Percentiles rank a stretch among this genome's conserved stretches.
Conservation (phyloP, 1,140 invertebrate species). For the Macrotrachela quadricornifera region DNA sequence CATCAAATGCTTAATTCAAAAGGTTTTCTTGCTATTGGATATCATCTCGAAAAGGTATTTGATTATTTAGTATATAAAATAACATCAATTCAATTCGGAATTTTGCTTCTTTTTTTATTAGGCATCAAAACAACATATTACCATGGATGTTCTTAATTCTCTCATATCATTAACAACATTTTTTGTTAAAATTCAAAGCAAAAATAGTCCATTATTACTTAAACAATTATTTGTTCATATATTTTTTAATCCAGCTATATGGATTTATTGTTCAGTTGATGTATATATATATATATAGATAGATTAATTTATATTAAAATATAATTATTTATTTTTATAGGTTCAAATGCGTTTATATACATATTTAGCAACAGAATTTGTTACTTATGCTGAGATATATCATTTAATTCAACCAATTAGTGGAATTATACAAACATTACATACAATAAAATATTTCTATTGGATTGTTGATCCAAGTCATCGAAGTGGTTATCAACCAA, state of each 20-base stretch:
- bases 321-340: constrained; percentile 14
- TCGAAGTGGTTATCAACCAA: constrained; percentile 78
- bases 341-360: constrained; percentile 80
- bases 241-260: constrained; percentile 89
- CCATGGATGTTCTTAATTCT: constrained; percentile 67
- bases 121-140: constrained; percentile 73
- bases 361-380: constrained; percentile 87
- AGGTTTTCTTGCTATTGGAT: constrained; percentile 90
- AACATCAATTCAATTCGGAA: too few species aligned
- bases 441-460: constrained; percentile 95
- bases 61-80: too few species aligned
- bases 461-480: constrained; percentile 86
- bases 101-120: too few species aligned
- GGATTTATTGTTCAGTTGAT: constrained; percentile 84
- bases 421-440: constrained; percentile 88
- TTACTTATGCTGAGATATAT: constrained; percentile 88
- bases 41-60: constrained; percentile 59
- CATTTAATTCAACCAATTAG: constrained; percentile 82
- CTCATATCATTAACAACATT: constrained; percentile 87
- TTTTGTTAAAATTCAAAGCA: constrained; percentile 70
- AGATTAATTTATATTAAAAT: not conserved
- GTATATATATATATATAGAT: constrained; percentile 33
- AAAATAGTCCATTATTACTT: constrained; percentile 71
- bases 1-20: constrained; percentile 95
- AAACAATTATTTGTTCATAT: constrained; percentile 97